Percentiles rank a stretch among this genome's conserved stretches.
Evolutionary conservation across 2,888 invertebrate species (phyloP).

Genomic region (Resseliella maxima): DNA sequence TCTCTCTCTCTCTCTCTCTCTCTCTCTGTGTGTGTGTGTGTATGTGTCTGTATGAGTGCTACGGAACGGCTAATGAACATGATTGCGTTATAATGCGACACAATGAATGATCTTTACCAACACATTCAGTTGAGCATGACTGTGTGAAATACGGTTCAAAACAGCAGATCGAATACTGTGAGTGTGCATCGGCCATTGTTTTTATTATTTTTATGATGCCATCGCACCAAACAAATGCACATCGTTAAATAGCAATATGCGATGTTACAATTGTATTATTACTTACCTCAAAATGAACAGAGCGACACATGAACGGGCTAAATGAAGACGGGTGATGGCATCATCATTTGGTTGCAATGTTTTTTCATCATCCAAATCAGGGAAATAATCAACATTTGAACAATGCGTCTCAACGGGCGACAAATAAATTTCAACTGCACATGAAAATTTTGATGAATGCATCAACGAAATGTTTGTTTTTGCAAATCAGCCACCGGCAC

Average conservation of each 20-base stretch:
- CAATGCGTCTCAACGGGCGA: slow-evolving; percentile 95
- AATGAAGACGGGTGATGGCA: slow-evolving; percentile 84
- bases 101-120: slow-evolving; percentile 38
- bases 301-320: slow-evolving; percentile 93
- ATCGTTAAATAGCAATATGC: background rate
- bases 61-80: too few species aligned
- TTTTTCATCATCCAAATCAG: slow-evolving; percentile 68
- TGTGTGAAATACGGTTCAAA: background rate
- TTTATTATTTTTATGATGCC: background rate
- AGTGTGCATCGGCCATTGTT: slow-evolving; percentile 38
- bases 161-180: background rate
- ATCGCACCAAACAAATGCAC: background rate
- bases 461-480: background rate
- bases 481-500: slow-evolving; percentile 63
- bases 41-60: background rate
- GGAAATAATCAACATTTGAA: slow-evolving; percentile 93
- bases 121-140: slow-evolving; percentile 26
- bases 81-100: background rate
- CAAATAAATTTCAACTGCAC: slow-evolving; percentile 83
- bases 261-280: background rate
- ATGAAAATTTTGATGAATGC: background rate
- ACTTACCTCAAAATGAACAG: slow-evolving; percentile 80
- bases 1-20: too few species aligned
- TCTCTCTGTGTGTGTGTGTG: background rate
- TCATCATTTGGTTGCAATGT: slow-evolving; percentile 68